Base-by-base conservation (phyloP, 2,888 invertebrate genomes). In the Microctonus aethiopoides region DNA sequence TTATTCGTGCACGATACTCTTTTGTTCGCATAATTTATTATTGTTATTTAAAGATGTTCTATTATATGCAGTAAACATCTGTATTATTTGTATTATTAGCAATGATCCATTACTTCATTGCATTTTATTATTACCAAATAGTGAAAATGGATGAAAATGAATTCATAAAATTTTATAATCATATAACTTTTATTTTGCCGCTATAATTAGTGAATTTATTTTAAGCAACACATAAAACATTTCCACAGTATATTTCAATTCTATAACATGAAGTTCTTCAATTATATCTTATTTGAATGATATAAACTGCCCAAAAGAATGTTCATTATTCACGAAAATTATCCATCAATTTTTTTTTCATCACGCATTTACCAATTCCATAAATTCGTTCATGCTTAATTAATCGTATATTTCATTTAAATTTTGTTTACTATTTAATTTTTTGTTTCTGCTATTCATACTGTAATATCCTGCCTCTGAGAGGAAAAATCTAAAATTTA, bases 121-220 rank as follows among this genome's bases (percentile, higher is more conserved):
- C 16, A 46, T 46, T 46, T n/a, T 1, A 46, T 20, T 46, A 46
- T 46, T 6, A 46, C 46, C 16, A n/a, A n/a, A 16, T 46, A 46
- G 16, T 16, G n/a, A 7, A 46, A 46, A 16, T 46, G 16, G 46
- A 46, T 16, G 9, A 16, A 46, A n/a, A 16, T 7, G 46, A 46
- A 16, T 46, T n/a, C n/a, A 46, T 46, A 16, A 16, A 20, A 59
- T 59, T 34, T 20, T 20, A 59, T 59, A 59, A 59, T 34, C 34
- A 59, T 29, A n/a, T n/a, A 11, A 16, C 29, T 34, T 32, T 59
- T 59, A 59, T 59, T 20, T 16, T 16, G 13, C 34, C n/a, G 32
- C 10, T 59, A 59, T 59, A 59, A 22, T 34, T 59, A 59, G 34
- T 63, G 29, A 46, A 63, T 63, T 63, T 63, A 46, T 63, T 51